Evolutionary conservation across 2,888 invertebrate genomes (phyloP), one percentile per base, ranked within the genome.

Genomic region (Metalampra italica): DNA sequence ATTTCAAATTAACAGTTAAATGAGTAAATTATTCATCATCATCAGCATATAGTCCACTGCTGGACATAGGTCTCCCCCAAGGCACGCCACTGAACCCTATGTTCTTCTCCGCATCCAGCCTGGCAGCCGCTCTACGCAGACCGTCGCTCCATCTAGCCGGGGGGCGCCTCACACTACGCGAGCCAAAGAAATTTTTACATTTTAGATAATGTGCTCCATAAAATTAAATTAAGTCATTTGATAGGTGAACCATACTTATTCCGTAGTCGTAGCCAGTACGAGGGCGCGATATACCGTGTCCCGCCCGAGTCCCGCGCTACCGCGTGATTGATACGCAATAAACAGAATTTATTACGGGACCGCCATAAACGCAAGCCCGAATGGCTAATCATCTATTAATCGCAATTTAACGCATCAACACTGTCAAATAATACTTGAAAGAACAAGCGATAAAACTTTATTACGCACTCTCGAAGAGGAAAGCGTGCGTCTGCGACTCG

Each of bases 321-420:
- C 47, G 44, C 60, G 71, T 80, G 82, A 86, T 85, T 82, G 85
- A 85, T 85, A 78, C 67, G 71, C 77, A 76, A 78, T 88, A 85
- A 88, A 86, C 63, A 55, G 68, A 80, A 82, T 85, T 87, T 83
- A 85, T 82, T 79, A 77, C 81, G 60, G 66, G 68, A 74, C 75
- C 77, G 79, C 75, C 68, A 77, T 85, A 80, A 85, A 83, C 72
- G 70, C 71, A 71, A 66, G 68, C 65, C 70, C 71, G 72, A 80
- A 82, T 72, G 72, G 73, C 78, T 85, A 83, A 84, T 86, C 82
- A 81, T 81, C 79, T 81, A 79, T 82, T 85, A 81, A 86, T 83
- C 79, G 79, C 78, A 77, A 79, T 82, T 84, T 82, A 80, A 84
- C 77, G 80, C 78, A 79, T 82, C 78, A 75, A 78, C 78, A 82